Base-by-base conservation (phyloP, 2,113 vertebrate genomes). In the Leptocoma aspasia region DNA sequence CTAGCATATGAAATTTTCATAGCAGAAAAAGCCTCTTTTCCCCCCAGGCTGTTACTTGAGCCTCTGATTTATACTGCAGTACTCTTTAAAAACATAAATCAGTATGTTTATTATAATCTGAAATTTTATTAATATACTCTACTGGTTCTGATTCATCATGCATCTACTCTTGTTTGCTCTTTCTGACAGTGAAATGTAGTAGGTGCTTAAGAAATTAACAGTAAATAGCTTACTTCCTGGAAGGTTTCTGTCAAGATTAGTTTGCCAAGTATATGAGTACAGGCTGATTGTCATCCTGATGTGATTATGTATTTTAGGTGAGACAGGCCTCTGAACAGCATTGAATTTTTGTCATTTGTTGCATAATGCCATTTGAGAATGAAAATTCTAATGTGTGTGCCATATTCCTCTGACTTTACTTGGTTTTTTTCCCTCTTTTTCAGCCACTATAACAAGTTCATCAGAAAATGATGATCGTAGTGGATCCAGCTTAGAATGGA, bases 391-490 rank as follows among this genome's bases (percentile, higher is more conserved):
- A 50, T 3, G 11, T 22, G 39, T 41, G 22, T 4, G 7, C 70
- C 53, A 4, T 82, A 53, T 78, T 80, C 61, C 81, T 95, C 90
- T 95, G 83, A 47, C 52, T 82, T 86, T 1, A 27, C 22, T 22
- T 85, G 39, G 0, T 4, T 63, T 44, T 83, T 72, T 54, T 49
- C 86, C 82, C 78, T 77, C 84, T 89, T 76, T 92, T 96, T 95
- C 95, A 99, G 99, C 99, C 96, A 99, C 99, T 65, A 98, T 99
- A 97, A 99, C 99, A 82, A 99, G 99, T 97, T 99, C 99, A 33
- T 99, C 99, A 19, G 99, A 99, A 97, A 99, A 99, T 52, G 99
- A 99, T 86, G 99, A 99, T 97, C 99, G 99, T 79, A 99, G 99
- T 50, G 99, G 99, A 87, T 99, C 99, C 96, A 99, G 99, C 96